Conservation (phyloP, 2,888 invertebrate species). For the Pheosia gnoma region DNA sequence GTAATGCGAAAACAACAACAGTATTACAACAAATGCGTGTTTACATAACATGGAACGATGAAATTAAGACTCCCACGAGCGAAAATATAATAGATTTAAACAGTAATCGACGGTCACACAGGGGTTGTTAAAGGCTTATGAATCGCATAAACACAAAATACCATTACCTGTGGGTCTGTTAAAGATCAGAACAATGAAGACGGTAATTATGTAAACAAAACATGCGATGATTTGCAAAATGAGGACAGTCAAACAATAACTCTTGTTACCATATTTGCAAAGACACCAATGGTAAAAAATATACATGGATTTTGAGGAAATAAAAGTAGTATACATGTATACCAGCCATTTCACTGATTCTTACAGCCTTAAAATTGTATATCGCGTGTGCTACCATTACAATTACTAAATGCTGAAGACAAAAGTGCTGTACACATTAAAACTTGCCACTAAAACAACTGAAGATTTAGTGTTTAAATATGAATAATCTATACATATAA, state of each 20-base stretch:
- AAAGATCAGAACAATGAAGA: neutral
- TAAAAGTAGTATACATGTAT: too few relatives aligned
- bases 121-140: constrained; percentile 8
- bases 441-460: too few relatives aligned
- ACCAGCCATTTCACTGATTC: too few relatives aligned
- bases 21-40: constrained; percentile 32
- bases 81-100: constrained; percentile 18
- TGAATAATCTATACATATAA: too few relatives aligned
- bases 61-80: constrained; percentile 34
- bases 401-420: too few relatives aligned
- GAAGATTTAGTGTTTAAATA: too few relatives aligned
- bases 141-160: constrained; percentile 4
- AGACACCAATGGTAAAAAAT: too few relatives aligned
- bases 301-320: too few relatives aligned
- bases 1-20: constrained; percentile 18
- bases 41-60: constrained; percentile 33
- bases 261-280: too few relatives aligned
- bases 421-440: too few relatives aligned
- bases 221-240: neutral
- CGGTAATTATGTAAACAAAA: constrained; percentile 1
- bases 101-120: constrained; percentile 16
- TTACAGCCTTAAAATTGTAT: too few relatives aligned
- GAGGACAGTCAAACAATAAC: neutral
- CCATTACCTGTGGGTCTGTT: neutral
- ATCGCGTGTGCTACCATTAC: too few relatives aligned